Base-by-base conservation (phyloP, 2,797 vertebrate genomes). In the Streptopelia turtur region DNA sequence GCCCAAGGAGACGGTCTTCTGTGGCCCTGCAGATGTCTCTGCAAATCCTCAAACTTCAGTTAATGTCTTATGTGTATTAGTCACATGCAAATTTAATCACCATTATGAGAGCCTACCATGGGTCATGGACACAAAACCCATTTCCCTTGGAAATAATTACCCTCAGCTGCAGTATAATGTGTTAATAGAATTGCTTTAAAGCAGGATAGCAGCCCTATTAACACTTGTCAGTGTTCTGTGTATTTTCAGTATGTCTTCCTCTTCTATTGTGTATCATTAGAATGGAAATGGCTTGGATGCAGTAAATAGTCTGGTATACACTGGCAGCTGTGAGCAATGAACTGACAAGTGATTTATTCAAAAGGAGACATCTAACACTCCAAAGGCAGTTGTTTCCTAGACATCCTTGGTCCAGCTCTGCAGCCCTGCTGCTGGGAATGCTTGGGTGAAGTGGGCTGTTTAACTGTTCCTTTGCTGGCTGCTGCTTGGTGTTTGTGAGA, bases 81-180 rank as follows among this genome's bases (percentile, higher is more conserved):
- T 88, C 91, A 86, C 92, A 61, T 70, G 81, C 55, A 88, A 93
- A 91, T 83, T 94, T 96, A 95, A 97, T 96, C 9, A 66, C 91
- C 69, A 65, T 94, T 94, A 94, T 68, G 88, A 95, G 72, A 86
- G 64, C 50, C 68, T 87, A 83, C 60, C 27, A 14, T 45, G 88
- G 96, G 90, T 95, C 95, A 85, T 85, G 86, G 93, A 81, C 8
- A 5, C 89, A 92, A 87, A 90, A 91, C 13, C 45, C 70, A 94
- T 94, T 96, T 97, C 89, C 81, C 90, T 85, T 76, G 94, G 88
- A 97, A 96, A 96, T 95, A 94, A 97, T 97, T 95, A 96, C 79
- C 74, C 94, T 96, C 90, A 37, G 86, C 57, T 96, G 93, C 92
- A 90, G 89, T 61, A 75, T 92, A 86, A 96, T 88, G 96, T 68